These are phyloP conservation scores for Lasioglossum lativentre DNA, from an alignment of 2,888 invertebrate species.

Conservation along the genomic window DNA sequence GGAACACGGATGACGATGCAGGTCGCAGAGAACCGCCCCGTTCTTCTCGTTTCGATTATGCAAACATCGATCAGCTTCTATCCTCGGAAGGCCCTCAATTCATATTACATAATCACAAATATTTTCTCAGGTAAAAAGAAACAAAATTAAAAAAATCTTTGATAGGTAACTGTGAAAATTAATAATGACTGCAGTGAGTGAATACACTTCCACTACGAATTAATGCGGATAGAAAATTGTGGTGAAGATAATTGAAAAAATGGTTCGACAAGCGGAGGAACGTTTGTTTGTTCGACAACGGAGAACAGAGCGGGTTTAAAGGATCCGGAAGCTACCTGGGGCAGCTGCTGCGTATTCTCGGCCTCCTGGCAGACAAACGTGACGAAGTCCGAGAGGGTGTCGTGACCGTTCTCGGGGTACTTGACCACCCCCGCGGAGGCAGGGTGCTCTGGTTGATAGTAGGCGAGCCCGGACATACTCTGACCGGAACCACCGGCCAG, in stretches of 20 bases:
- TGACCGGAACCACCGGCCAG: conserved; percentile 86
- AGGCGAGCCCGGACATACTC: conserved; percentile 84
- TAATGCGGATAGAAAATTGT: neutral
- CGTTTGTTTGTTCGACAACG: neutral
- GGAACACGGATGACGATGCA: conserved; percentile 77
- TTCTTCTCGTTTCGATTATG: conserved; percentile 53
- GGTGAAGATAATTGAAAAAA: neutral
- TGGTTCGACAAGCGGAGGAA: neutral
- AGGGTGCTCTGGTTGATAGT: conserved; percentile 87
- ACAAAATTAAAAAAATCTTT: neutral
- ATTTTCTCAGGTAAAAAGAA: neutral
- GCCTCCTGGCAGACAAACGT: conserved; percentile 98
- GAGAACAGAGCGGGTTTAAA: conserved; percentile 47
- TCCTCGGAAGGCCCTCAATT: neutral
- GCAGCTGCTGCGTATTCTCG: conserved; percentile 90
- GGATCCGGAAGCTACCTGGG: conserved; percentile 87
- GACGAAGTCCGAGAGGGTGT: conserved; percentile 97
- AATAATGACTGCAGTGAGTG: neutral
- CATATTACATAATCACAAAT: neutral
- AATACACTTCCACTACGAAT: neutral
- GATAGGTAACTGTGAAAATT: neutral
- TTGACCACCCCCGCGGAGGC: conserved; percentile 85
- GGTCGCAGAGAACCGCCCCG: conserved; percentile 68
- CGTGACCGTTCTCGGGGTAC: conserved; percentile 94
- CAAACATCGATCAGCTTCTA: neutral